Evolutionary conservation across 2,113 vertebrate genomes (phyloP), one percentile per base, ranked within the genome.

Genomic region (Pelobates fuscus): DNA sequence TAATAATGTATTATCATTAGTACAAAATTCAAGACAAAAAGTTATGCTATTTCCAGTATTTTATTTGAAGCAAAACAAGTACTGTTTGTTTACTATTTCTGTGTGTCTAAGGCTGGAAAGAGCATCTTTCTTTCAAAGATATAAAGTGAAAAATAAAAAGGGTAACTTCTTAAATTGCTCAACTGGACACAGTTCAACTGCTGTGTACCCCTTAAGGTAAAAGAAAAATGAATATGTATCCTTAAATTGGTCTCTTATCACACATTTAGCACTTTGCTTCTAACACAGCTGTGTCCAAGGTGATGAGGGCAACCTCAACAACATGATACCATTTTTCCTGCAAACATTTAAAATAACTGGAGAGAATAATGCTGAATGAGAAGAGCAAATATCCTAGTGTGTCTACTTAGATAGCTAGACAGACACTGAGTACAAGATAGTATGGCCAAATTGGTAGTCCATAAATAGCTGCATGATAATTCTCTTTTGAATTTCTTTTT

Each of bases 221-320:
- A 14, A 37, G 17, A 21, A 20, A 71, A 49, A 52, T 71, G 52
- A 71, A 71, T 71, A 32, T 63, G 43, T 63, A 62, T 62, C 58
- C 44, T 29, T 62, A 71, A 32, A 62, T 71, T 52, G 41, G 61
- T 52, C 11, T 24, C 70, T 62, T 14, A 62, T 46, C n/a, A 26
- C 5, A 71, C 29, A 30, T 52, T 27, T 61, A 24, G 41, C 41
- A 49, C 43, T 44, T 59, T 14, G 24, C 15, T 23, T 30, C 11
- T 20, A 27, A 61, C 57, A 15, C 58, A 71, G 58, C 41, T 46
- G 57, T 8, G 24, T 44, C 32, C 32, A 43, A 60, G 17, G 55
- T 70, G 37, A 71, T 71, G 25, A 71, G 25, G 58, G 4, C 44
- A 46, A 15, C 25, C 41, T 15, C 5, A 29, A 21, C 69, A 41